A percentile compares a stretch with the other conserved stretches of the same genome.
phyloP scores from a whole-genome alignment of 1,140 invertebrate species.

The Dendroctonus ponderosae region DNA sequence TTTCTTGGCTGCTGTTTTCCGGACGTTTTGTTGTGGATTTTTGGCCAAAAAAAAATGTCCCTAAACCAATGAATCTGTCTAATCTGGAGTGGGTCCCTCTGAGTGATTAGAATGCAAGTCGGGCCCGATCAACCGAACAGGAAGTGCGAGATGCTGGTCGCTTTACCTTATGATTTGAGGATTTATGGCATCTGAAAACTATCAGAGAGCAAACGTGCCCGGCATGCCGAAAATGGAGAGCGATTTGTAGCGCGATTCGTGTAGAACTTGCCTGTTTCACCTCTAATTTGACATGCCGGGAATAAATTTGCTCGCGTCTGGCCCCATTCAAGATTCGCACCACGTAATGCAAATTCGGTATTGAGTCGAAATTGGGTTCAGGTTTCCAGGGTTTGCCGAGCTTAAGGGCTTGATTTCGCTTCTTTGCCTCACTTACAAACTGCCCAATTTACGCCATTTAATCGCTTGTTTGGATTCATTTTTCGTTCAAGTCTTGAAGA shows the following conservation, averaged over 20 bases:
- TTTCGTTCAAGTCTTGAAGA: too few species aligned
- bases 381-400: not conserved
- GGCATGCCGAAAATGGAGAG: conserved; percentile 24
- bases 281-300: conserved; percentile 29
- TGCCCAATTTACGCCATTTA: too few species aligned
- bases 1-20: too few species aligned
- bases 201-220: conserved; percentile 30
- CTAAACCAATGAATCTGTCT: too few species aligned
- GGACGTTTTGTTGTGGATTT: too few species aligned
- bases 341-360: conserved; percentile 25
- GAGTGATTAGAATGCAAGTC: too few species aligned
- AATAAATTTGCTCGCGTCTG: conserved; percentile 19
- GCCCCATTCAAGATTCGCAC: conserved; percentile 10
- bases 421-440: too few species aligned
- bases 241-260: conserved; percentile 27
- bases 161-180: conserved; percentile 28
- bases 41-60: too few species aligned
- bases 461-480: too few species aligned
- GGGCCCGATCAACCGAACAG: too few species aligned
- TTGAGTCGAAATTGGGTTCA: conserved; percentile 18
- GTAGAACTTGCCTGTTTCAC: conserved; percentile 25
- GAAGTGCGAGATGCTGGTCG: not conserved
- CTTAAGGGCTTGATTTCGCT: not conserved
- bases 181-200: conserved; percentile 35
- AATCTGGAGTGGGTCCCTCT: too few species aligned